Percentiles rank a stretch among this genome's conserved stretches.
phyloP scores from a whole-genome alignment of 2,888 invertebrate species.

The Dicycla oo region DNA sequence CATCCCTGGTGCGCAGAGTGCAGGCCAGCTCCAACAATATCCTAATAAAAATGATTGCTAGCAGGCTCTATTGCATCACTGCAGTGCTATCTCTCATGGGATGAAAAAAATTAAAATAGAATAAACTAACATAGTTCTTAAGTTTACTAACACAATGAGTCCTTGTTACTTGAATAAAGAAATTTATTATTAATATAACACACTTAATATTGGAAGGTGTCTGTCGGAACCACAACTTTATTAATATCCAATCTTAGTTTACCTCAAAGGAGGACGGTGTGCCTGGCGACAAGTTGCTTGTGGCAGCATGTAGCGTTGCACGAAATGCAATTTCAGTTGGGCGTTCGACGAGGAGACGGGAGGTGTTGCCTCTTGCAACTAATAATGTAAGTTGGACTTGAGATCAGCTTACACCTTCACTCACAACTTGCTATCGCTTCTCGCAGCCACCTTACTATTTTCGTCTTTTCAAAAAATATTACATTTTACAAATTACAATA shows the following conservation, averaged over 20 bases:
- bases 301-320: slow-evolving; percentile 36
- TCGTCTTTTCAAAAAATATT: background rate
- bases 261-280: slow-evolving; percentile 34
- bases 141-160: no score
- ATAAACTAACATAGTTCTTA: no score
- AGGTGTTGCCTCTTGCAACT: slow-evolving; percentile 63
- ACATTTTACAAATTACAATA: background rate
- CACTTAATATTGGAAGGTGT: slow-evolving; percentile 15
- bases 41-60: no score
- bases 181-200: no score
- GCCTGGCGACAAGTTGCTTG: slow-evolving; percentile 48
- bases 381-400: slow-evolving; percentile 64
- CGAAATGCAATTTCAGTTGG: slow-evolving; percentile 67
- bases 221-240: slow-evolving; percentile 39
- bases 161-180: no score
- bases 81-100: no score
- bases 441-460: slow-evolving; percentile 5
- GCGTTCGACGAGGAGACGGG: slow-evolving; percentile 34
- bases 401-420: slow-evolving; percentile 65
- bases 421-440: slow-evolving; percentile 31
- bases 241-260: slow-evolving; percentile 51
- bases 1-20: no score
- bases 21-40: no score
- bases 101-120: no score
- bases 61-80: no score